Evolutionary conservation across 2,888 invertebrate genomes (phyloP), one percentile per base, ranked within the genome.

Genomic region (Drosophila mercatorum): DNA sequence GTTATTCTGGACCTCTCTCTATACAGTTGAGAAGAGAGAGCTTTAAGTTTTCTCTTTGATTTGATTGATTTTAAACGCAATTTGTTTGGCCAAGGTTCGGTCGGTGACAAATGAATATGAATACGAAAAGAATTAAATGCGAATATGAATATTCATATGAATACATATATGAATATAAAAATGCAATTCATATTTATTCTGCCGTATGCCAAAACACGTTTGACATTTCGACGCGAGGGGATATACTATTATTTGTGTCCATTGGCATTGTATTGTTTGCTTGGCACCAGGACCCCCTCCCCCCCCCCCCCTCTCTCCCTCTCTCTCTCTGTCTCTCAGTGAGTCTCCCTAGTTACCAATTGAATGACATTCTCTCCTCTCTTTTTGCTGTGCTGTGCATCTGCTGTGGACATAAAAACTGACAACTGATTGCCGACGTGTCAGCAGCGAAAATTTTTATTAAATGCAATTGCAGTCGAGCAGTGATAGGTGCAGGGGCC

Each of bases 391-490:
- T 46, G 68, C 76, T 80, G 66, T 80, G 62, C 81, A 66, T 57
- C 79, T 79, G 79, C 59, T 52, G 68, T 60, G 81, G 79, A 89
- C 88, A 78, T 38, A 56, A 59, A 79, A 83, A 77, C 79, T 88
- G 83, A 75, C 88, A 76, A 84, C 85, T 88, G 89, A 85, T 89
- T 87, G 85, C 88, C 75, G 85, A 85, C 85, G 85, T 86, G 85
- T 77, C 70, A 56, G 74, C 71, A 46, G 40, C 61, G 31, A 43
- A 76, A 76, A 86, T 77, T 72, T 83, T 83, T 83, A 80, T 83
- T 83, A 83, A 88, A 83, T 86, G 71, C 76, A 88, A 86, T 77
- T 72, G 80, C 87, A 60, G 68, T 17, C 61, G 57, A 61, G 34
- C 49, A 46, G 44, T 14, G 58, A 53, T 49, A 36, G 40, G 14